These are phyloP conservation scores for Erythrocercus mccallii DNA, from an alignment of 2,113 vertebrate species.

Conservation along the genomic window DNA sequence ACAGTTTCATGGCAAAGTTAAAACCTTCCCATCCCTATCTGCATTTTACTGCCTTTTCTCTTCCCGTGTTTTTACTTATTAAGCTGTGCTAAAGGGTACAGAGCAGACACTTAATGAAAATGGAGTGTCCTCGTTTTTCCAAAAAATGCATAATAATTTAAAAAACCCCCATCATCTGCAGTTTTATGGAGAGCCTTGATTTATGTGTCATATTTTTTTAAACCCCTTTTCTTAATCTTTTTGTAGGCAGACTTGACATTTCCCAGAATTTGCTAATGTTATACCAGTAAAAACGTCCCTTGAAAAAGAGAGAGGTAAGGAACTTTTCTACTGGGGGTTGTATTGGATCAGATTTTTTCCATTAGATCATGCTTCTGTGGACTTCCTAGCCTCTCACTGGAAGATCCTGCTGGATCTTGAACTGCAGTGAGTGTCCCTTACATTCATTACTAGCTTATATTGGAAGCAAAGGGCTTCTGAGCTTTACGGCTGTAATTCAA, in stretches of 20 bases:
- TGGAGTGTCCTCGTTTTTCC: neutral
- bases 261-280: slow-evolving; percentile 10
- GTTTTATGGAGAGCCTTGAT: neutral
- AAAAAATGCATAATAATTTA: neutral
- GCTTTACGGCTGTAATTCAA: neutral
- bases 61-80: neutral
- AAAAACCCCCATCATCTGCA: neutral
- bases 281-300: neutral
- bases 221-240: neutral
- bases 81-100: neutral
- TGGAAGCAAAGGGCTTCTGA: slow-evolving; percentile 17
- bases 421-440: neutral
- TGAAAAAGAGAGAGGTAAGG: neutral
- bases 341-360: neutral
- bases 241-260: neutral
- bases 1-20: neutral
- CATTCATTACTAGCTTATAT: neutral
- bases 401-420: neutral
- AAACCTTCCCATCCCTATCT: neutral
- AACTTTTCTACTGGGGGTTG: neutral
- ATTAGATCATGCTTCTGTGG: neutral
- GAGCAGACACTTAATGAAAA: neutral
- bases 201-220: neutral
- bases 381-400: neutral
- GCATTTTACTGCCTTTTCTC: neutral